phyloP scores from a whole-genome alignment of 92 coral and sea anemone genomes.

The Nematostella vectensis region DNA sequence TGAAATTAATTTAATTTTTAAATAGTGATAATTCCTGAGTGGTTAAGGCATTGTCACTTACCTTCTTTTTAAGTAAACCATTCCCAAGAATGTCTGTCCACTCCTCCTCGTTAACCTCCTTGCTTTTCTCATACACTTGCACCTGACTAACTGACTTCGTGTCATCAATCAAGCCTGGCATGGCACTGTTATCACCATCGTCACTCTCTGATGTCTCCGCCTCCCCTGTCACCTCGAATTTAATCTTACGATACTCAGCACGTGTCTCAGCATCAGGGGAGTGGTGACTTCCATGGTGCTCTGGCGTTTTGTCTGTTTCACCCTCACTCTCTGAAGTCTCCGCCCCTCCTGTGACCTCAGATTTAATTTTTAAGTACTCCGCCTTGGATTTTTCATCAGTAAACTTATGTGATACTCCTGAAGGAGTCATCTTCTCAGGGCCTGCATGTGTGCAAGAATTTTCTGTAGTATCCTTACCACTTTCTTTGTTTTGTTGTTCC shows the following conservation, averaged over 20 bases:
- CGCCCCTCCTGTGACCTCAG: constrained; percentile 42
- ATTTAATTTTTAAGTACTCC: constrained; percentile 41
- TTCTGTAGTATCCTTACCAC: too few species aligned
- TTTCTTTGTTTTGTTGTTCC: too few species aligned
- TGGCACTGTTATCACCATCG: constrained; percentile 26
- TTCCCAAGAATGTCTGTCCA: constrained; percentile 88
- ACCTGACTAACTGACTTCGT: neutral
- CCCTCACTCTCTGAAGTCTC: constrained; percentile 38
- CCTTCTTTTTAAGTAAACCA: constrained; percentile 84
- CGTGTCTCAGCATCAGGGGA: constrained; percentile 68
- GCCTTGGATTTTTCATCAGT: constrained; percentile 48
- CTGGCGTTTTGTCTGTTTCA: constrained; percentile 20
- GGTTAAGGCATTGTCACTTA: too few species aligned
- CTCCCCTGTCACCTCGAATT: constrained; percentile 65
- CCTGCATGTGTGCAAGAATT: too few species aligned
- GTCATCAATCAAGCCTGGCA: constrained; percentile 21
- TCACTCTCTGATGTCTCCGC: constrained; percentile 72
- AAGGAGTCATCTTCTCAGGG: too few species aligned
- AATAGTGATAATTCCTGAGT: too few species aligned
- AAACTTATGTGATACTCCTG: constrained; percentile 41
- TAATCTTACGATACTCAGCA: constrained; percentile 65
- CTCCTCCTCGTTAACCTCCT: constrained; percentile 12
- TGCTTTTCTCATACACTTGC: neutral
- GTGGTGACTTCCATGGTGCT: constrained; percentile 60
- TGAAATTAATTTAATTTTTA: too few species aligned